Percentiles rank a stretch among this genome's conserved stretches.
These are phyloP conservation scores for Sinodicranocentrus sp. DNA, from an alignment of 2,888 invertebrate genomes.

Conservation along the genomic window DNA sequence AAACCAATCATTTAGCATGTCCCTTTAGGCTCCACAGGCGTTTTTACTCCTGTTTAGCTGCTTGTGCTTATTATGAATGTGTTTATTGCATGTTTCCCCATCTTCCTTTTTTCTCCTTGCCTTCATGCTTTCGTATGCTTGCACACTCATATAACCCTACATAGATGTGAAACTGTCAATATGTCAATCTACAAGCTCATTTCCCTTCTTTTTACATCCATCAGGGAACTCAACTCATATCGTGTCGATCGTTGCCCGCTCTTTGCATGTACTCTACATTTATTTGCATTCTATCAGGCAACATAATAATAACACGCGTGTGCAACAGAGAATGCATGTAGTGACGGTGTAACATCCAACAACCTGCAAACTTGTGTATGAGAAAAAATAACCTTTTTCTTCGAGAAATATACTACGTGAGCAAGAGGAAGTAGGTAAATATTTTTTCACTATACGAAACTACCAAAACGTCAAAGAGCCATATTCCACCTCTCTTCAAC, in stretches of 20 bases:
- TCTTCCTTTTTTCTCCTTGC: conserved; percentile 34
- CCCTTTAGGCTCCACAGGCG: conserved; percentile 34
- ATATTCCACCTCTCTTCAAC: neutral
- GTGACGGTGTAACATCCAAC: neutral
- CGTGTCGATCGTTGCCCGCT: neutral
- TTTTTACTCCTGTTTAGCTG: conserved; percentile 17
- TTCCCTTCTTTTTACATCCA: conserved; percentile 61
- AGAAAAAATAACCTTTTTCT: no score
- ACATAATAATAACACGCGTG: neutral
- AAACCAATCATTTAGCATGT: conserved; percentile 20
- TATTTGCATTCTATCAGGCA: conserved; percentile 9
- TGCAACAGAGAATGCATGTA: no score
- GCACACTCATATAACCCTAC: neutral
- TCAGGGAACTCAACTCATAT: conserved; percentile 10
- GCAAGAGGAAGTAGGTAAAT: no score
- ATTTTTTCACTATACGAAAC: no score
- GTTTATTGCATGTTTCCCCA: conserved; percentile 72
- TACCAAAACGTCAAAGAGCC: no score
- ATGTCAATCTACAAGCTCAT: conserved; percentile 67
- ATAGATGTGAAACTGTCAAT: conserved; percentile 67
- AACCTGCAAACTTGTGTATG: conserved; percentile 41
- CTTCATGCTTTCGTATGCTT: no score
- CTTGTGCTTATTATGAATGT: conserved; percentile 70
- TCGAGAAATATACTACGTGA: no score
- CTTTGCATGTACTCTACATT: conserved; percentile 3